These are phyloP conservation scores for Nestor notabilis DNA, from an alignment of 2,113 vertebrate species.

Conservation along the genomic window DNA sequence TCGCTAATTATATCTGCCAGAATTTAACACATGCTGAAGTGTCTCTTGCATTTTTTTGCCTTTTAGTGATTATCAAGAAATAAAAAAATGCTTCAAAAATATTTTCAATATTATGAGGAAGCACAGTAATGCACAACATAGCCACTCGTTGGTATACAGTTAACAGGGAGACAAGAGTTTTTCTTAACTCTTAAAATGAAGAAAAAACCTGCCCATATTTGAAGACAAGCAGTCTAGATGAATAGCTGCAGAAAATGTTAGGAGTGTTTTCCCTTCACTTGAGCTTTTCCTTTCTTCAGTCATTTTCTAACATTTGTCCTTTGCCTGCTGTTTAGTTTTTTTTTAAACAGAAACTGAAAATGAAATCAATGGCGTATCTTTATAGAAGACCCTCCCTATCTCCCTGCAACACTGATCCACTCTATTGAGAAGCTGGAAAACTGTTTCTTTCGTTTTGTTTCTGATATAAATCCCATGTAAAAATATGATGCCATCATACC, in stretches of 20 bases:
- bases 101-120: constrained; percentile 32
- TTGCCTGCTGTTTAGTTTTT: background rate
- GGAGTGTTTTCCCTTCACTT: background rate
- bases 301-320: background rate
- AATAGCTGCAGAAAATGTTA: background rate
- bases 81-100: constrained; percentile 45
- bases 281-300: background rate
- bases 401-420: background rate
- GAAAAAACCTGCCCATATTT: background rate
- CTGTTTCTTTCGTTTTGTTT: background rate
- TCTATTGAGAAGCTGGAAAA: background rate
- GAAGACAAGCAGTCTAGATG: background rate
- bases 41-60: background rate
- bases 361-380: background rate
- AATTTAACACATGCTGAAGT: constrained; percentile 33
- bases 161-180: background rate
- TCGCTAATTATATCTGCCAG: background rate
- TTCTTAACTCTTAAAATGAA: background rate
- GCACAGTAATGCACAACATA: background rate
- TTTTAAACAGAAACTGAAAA: background rate
- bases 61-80: background rate
- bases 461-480: background rate
- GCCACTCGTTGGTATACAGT: background rate
- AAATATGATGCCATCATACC: background rate
- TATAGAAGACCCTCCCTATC: background rate